These are phyloP conservation scores for Anguilla japonica DNA, from an alignment of 2,113 vertebrate species.

Conservation along the genomic window DNA sequence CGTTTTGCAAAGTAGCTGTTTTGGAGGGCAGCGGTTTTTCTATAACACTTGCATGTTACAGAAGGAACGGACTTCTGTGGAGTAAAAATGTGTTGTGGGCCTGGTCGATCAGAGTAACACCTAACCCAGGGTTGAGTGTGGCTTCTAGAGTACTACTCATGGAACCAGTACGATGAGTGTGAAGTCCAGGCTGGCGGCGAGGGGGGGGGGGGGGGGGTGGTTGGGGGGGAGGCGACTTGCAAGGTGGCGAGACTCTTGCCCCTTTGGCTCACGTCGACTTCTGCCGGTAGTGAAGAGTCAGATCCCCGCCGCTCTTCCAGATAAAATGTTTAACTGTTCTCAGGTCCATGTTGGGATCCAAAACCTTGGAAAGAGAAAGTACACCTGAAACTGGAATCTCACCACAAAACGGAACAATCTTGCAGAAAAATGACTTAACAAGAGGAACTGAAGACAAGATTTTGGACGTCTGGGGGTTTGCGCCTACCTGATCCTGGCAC, in stretches of 20 bases:
- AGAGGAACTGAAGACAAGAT: neutral
- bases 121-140: conserved; percentile 57
- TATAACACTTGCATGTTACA: conserved; percentile 21
- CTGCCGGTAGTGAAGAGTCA: conserved; percentile 96
- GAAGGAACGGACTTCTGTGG: neutral
- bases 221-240: neutral
- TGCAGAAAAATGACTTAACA: neutral
- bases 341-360: conserved; percentile 98
- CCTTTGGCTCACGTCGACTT: conserved; percentile 73
- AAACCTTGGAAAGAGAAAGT: conserved; percentile 71
- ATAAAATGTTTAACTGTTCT: conserved; percentile 91
- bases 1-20: neutral
- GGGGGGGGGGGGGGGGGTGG: conserved; percentile 23
- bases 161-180: conserved; percentile 63
- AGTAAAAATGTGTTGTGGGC: conserved; percentile 7
- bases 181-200: conserved; percentile 36
- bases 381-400: neutral
- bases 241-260: neutral
- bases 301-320: conserved; percentile 96
- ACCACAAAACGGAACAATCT: neutral
- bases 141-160: conserved; percentile 70
- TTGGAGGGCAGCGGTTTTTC: conserved; percentile 16
- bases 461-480: neutral
- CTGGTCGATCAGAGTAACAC: neutral
- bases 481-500: conserved; percentile 93